A percentile compares a stretch with the other conserved stretches of the same genome.
Evolutionary conservation across 1,140 invertebrate genomes (phyloP).

Genomic region (Euglossa dilemma): DNA sequence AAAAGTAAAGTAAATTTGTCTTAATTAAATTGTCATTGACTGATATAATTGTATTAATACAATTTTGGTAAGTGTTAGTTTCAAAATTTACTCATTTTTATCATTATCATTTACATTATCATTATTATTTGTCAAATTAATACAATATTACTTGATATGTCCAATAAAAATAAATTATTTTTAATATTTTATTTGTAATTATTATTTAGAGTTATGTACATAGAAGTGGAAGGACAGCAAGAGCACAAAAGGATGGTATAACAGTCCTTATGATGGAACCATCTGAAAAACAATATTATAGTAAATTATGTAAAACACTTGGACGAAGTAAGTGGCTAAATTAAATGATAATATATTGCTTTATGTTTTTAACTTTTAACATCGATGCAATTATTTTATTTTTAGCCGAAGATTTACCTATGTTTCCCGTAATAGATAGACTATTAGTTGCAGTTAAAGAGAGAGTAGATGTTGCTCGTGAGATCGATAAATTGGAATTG

Average conservation of each 20-base stretch:
- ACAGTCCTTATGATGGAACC: slow-evolving; percentile 96
- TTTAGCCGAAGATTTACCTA: slow-evolving; percentile 90
- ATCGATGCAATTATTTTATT: slow-evolving; percentile 47
- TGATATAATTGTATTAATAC: background rate
- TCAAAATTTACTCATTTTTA: too few species aligned
- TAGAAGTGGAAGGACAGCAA: slow-evolving; percentile 96
- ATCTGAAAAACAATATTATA: slow-evolving; percentile 90
- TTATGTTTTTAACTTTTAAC: background rate
- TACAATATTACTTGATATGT: background rate
- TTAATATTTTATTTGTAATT: slow-evolving; percentile 27
- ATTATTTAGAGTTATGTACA: slow-evolving; percentile 93
- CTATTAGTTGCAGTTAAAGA: slow-evolving; percentile 87
- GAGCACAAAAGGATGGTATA: slow-evolving; percentile 93
- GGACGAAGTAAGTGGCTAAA: slow-evolving; percentile 86
- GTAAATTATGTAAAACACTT: slow-evolving; percentile 91
- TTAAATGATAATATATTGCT: slow-evolving; percentile 20
- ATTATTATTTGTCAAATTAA: background rate
- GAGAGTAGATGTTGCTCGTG: slow-evolving; percentile 89
- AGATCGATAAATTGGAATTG: slow-evolving; percentile 90
- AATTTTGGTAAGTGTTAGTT: too few species aligned
- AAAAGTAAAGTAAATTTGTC: background rate
- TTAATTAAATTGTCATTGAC: background rate
- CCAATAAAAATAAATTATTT: background rate
- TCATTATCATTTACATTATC: background rate
- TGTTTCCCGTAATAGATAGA: slow-evolving; percentile 90